Conservation (phyloP, 2,113 vertebrate genomes). For the Fulica atra region DNA sequence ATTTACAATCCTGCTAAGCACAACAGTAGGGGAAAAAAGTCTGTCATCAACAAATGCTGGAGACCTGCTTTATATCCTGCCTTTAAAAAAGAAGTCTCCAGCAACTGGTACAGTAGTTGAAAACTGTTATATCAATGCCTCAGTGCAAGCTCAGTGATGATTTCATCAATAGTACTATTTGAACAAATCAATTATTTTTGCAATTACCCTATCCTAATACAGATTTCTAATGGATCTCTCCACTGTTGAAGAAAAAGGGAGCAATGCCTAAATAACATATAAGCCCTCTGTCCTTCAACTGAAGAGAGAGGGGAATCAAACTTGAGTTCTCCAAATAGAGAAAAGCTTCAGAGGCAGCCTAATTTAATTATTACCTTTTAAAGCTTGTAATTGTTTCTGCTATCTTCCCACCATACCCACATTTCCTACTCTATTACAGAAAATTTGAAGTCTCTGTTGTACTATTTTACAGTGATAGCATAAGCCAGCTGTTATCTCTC, state of each 20-base stretch:
- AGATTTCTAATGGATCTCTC: neutral
- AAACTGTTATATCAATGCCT: neutral
- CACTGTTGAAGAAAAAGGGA: neutral
- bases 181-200: conserved; percentile 27
- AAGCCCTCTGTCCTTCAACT: neutral
- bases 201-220: neutral
- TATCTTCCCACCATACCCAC: neutral
- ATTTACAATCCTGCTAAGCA: neutral
- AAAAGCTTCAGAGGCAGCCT: neutral
- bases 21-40: neutral
- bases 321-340: neutral
- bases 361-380: conserved; percentile 36
- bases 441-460: neutral
- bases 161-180: neutral
- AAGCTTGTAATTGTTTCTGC: neutral
- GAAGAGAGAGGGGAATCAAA: neutral
- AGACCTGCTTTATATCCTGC: neutral
- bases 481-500: no score
- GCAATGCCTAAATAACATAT: neutral
- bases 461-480: no score
- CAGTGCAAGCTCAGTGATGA: neutral
- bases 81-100: neutral
- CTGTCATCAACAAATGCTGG: neutral
- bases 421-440: neutral
- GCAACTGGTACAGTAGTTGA: neutral